Percentiles rank a stretch among this genome's conserved stretches.
These are phyloP conservation scores for Mamestra brassicae DNA, from an alignment of 2,888 invertebrate genomes.

Conservation along the genomic window DNA sequence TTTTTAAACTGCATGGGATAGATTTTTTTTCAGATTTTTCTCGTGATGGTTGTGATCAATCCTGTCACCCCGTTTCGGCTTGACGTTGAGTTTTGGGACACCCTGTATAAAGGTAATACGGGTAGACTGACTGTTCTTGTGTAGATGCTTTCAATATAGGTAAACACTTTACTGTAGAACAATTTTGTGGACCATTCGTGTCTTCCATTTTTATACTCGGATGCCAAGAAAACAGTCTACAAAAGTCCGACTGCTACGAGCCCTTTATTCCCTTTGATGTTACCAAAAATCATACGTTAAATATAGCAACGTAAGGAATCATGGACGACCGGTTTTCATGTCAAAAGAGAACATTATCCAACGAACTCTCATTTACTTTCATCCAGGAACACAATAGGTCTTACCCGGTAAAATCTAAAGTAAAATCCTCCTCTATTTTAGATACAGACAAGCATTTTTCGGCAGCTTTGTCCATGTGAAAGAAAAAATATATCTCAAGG, in stretches of 20 bases:
- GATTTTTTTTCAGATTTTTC: too few relatives aligned
- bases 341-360: slow-evolving; percentile 18
- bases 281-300: slow-evolving; percentile 6
- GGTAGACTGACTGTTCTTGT: too few relatives aligned
- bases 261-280: not conserved
- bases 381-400: slow-evolving; percentile 10
- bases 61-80: too few relatives aligned
- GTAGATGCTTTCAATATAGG: not conserved
- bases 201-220: not conserved
- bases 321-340: not conserved
- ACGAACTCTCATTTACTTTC: not conserved
- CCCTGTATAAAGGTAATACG: too few relatives aligned
- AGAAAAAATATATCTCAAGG: too few relatives aligned
- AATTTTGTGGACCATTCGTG: not conserved
- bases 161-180: not conserved
- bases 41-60: too few relatives aligned
- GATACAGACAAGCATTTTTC: not conserved
- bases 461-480: not conserved
- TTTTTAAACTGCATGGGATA: too few relatives aligned
- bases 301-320: slow-evolving; percentile 27
- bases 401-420: slow-evolving; percentile 17
- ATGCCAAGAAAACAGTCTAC: not conserved
- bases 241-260: not conserved
- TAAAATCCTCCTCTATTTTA: slow-evolving; percentile 3
- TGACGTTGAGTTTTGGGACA: too few relatives aligned